Evolutionary conservation across 2,113 vertebrate genomes (phyloP).

Genomic region (Neotoma lepida): DNA sequence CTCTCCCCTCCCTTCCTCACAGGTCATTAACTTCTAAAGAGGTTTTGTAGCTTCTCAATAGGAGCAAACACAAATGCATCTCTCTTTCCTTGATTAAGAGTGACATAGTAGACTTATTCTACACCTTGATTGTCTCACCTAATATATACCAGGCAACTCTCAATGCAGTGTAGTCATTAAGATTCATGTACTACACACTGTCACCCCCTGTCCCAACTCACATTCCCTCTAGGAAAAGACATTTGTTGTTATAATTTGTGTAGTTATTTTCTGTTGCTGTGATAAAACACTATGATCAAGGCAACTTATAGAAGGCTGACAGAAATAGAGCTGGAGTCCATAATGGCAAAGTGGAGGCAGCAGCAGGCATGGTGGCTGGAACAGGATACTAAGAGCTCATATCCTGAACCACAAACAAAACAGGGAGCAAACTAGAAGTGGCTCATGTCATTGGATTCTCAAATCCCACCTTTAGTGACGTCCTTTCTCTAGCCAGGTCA

Average conservation of each 20-base stretch:
- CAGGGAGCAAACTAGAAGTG: neutral
- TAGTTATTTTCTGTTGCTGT: neutral
- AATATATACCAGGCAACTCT: neutral
- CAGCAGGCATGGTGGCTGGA: neutral
- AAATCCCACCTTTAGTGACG: no score
- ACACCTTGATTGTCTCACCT: neutral
- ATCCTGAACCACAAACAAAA: neutral
- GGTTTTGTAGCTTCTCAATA: neutral
- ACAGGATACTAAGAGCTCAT: neutral
- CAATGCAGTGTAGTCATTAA: neutral
- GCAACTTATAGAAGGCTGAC: neutral
- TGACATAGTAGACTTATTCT: neutral
- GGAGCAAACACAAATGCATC: slow-evolving; percentile 12
- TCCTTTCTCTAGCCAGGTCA: neutral
- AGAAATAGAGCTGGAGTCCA: neutral
- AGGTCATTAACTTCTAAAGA: neutral
- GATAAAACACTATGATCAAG: neutral
- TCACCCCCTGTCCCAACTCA: neutral
- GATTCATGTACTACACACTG: neutral
- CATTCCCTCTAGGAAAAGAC: neutral
- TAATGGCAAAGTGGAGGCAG: neutral
- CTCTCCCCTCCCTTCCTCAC: neutral
- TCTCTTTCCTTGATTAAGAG: neutral
- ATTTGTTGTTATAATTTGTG: neutral
- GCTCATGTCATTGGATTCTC: no score